Base-by-base conservation (phyloP, 2,888 invertebrate species). In the Campaea margaritaria region DNA sequence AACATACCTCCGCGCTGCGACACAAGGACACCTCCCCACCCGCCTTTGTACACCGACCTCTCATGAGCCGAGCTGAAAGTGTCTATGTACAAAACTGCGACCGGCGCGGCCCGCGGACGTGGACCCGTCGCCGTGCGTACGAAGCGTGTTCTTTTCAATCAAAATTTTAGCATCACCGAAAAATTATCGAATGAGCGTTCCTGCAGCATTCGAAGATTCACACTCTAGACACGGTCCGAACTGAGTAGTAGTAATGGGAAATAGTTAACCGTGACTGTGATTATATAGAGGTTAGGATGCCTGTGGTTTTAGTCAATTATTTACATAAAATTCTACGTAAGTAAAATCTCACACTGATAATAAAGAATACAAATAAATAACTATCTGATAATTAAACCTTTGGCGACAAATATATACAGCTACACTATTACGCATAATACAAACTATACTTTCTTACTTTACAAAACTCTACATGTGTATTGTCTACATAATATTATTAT, bases 1-100 rank as follows among this genome's bases (percentile, higher is more conserved):
- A 82, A 76, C 78, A 81, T 75, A 81, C 79, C 83, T 76, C 75
- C 72, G 67, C 75, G 75, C 80, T 81, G 78, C 82, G 75, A 65
- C 66, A 68, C 64, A 68, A 67, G 67, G 31, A 67, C 60, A 53
- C 57, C 58, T 62, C 55, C 63, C 53, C 58, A 31, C 44, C 63
- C 51, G 51, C 39, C 50, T 2, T 31, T 31, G 31, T 31, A 67
- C 72, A 70, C 75, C 73, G 69, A 63, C 72, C 61, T 64, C 68
- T 58, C 64, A 58, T 39, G 54, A 38, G 60, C 58, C 62, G 58
- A 48, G 53, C 64, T 67, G 58, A 55, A 59, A 64, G 61, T 65
- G 55, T 65, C 61, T 67, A 57, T 57, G 57, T 57, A 57, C 53
- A 46, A n/a, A 14, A 38, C 21, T 21, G 5, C 39, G n/a, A 21